Evolutionary conservation across 2,797 vertebrate species (phyloP), one percentile per base, ranked within the genome.

Genomic region (Propithecus deckenii): DNA sequence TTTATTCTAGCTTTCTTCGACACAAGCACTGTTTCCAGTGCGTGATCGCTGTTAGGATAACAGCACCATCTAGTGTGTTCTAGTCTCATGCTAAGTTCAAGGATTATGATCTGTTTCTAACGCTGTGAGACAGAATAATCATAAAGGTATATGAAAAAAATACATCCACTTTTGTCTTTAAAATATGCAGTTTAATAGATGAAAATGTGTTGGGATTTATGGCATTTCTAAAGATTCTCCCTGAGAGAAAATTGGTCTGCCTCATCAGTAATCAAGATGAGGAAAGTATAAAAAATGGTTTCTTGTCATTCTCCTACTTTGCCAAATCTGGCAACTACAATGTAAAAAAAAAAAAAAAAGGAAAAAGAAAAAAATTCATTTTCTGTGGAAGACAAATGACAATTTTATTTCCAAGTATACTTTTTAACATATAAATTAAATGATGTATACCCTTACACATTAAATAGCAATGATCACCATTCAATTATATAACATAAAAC

Each of bases 41-140:
- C 6, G 23, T 11, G 89, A 9, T 5, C 79, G 97, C 97, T 96
- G 3, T 97, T 97, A 91, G 97, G 97, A 97, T 98, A 97, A 98
- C 86, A 98, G 98, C 98, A 98, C 98, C 98, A 99, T 96, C 98
- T 99, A 98, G 98, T 83, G 98, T 98, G 97, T 91, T 93, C 65
- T 75, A 57, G 48, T 90, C 95, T 86, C 35, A n/a, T 23, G 22
- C 65, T 89, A 84, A 88, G 6, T 69, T 13, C 71, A 17, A 55
- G 52, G 15, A 35, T 72, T n/a, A 28, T 46, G 10, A 76, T 93
- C 89, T 97, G 83, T 67, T 35, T 87, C 38, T 81, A 15, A 4
- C 10, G 5, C 32, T 76, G 35, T 32, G 10, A 30, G 2, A 32
- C 25, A 78, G 32, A 59, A 91, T 15, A 89, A 76, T 69, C 38